Conservation (phyloP, 1,140 invertebrate genomes). For the Brachionus plicatilis region DNA sequence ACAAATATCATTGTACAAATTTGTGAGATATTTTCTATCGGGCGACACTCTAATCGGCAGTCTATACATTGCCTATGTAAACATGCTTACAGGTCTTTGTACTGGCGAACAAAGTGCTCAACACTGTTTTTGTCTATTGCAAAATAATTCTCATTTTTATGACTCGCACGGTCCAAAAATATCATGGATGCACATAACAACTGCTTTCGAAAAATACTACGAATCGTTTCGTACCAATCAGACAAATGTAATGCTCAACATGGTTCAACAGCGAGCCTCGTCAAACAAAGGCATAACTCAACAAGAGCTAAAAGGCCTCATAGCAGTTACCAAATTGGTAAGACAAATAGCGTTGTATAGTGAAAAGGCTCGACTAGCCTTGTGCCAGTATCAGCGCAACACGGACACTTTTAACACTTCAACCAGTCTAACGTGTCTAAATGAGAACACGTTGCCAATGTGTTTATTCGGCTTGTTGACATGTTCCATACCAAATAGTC, state of each 20-base stretch:
- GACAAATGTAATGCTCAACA: conserved; percentile 56
- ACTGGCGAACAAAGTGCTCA: conserved; percentile 67
- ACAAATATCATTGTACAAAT: conserved; percentile 76
- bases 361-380: conserved; percentile 33
- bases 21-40: conserved; percentile 68
- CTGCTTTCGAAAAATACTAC: conserved; percentile 32
- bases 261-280: conserved; percentile 53
- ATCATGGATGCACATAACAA: conserved; percentile 43
- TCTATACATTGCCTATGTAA: conserved; percentile 77
- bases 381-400: not conserved
- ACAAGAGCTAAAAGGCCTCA: conserved; percentile 77
- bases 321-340: conserved; percentile 71
- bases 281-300: conserved; percentile 66
- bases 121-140: conserved; percentile 78
- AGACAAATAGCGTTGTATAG: conserved; percentile 65
- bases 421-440: not conserved
- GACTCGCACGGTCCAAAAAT: conserved; percentile 43
- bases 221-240: conserved; percentile 6
- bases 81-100: conserved; percentile 75
- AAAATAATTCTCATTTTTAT: conserved; percentile 60
- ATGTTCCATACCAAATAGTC: conserved; percentile 72
- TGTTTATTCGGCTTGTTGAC: conserved; percentile 78
- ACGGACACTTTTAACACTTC: not conserved
- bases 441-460: conserved; percentile 42
- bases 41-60: conserved; percentile 77